Evolutionary conservation across 2,797 vertebrate genomes (phyloP), one percentile per base, ranked within the genome.

Genomic region (Delichon dasypus): DNA sequence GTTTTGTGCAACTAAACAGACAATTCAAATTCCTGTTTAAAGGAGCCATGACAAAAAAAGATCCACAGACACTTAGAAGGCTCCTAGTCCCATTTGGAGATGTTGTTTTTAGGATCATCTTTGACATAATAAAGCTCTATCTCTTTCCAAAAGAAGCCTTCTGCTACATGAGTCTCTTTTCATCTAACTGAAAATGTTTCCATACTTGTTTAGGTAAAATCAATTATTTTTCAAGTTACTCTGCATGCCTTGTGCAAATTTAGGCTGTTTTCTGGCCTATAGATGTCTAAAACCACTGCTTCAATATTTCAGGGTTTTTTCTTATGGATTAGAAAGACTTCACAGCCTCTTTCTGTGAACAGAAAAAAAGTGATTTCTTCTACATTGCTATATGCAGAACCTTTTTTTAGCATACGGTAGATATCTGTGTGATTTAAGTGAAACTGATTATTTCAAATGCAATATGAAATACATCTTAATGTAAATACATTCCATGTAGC

Each of bases 391-490:
- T 51, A 74, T 85, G 82, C 34, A 22, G 47, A 73, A 51, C 12
- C 17, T 65, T 93, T 93, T 85, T 79, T 81, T 62, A 96, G 83
- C 11, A 45, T 93, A 77, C 53, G 85, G 79, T 87, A 96, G 86
- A 72, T 94, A 96, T 42, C 26, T 53, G 15, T 79, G 88, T 88
- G 82, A 90, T 92, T 96, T 95, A 95, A 97, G 29, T 51, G 62
- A 79, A 85, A 76, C 48, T 86, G 72, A 82, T 79, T 92, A 66
- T 96, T 96, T 96, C 96, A 95, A 96, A 95, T 78, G 93, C 47
- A 93, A 83, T 77, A 94, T 80, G 55, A 96, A 97, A 95, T 90
- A 53, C 72, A 84, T 96, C 86, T 90, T 94, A 96, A 94, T 94
- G 95, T 92, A 95, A 97, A 96, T 88, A 85, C 88, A 92, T 95